phyloP scores from a whole-genome alignment of 2,797 vertebrate species.

The Staurois parvus region DNA sequence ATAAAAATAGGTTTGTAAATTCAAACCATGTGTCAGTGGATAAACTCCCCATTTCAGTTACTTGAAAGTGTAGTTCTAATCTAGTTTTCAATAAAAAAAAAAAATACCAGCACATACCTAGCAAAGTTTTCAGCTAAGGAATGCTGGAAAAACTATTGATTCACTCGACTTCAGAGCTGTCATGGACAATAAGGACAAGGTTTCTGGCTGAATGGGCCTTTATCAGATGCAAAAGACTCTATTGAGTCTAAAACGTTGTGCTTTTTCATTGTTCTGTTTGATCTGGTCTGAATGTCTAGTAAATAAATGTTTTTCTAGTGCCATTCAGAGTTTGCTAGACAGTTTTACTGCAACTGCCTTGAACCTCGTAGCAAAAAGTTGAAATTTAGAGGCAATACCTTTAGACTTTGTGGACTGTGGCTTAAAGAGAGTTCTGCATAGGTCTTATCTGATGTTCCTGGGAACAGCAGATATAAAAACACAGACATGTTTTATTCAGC shows the following conservation, averaged over 20 bases:
- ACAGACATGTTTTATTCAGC: slow-evolving; percentile 59
- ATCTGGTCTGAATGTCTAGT: slow-evolving; percentile 57
- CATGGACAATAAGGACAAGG: slow-evolving; percentile 57
- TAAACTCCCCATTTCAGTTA: not conserved
- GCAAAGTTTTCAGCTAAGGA: slow-evolving; percentile 46
- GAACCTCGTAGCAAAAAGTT: slow-evolving; percentile 14
- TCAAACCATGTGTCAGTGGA: not conserved
- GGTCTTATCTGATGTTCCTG: slow-evolving; percentile 20
- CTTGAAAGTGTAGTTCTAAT: not conserved
- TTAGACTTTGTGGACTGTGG: slow-evolving; percentile 10
- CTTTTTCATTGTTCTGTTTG: slow-evolving; percentile 61
- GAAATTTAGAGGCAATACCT: slow-evolving; percentile 2
- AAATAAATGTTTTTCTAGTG: slow-evolving; percentile 62
- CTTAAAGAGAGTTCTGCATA: slow-evolving; percentile 21
- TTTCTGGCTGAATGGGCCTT: slow-evolving; percentile 59
- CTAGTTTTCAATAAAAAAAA: not conserved
- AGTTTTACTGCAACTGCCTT: slow-evolving; percentile 41
- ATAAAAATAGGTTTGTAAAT: not conserved
- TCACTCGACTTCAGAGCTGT: slow-evolving; percentile 45
- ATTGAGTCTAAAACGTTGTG: slow-evolving; percentile 56
- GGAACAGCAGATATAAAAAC: slow-evolving; percentile 53
- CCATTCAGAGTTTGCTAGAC: slow-evolving; percentile 36
- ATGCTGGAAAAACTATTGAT: slow-evolving; percentile 40
- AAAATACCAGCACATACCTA: slow-evolving; percentile 21
- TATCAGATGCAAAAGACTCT: slow-evolving; percentile 62